These are phyloP conservation scores for Drosophila colorata DNA, from an alignment of 2,888 invertebrate genomes.

Conservation along the genomic window DNA sequence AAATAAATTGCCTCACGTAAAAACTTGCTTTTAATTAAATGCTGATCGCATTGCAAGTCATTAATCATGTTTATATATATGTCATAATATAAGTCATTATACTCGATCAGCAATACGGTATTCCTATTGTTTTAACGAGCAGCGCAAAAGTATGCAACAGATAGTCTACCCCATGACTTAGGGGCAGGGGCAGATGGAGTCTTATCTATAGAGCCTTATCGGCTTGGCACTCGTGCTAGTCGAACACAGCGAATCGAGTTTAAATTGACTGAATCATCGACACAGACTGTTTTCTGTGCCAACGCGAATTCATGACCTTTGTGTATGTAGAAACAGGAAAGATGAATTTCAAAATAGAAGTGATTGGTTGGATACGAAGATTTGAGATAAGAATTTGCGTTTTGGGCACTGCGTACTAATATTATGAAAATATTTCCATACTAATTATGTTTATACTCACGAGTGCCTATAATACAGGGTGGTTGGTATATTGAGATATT, in stretches of 20 bases:
- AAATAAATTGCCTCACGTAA: background rate
- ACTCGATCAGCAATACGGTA: background rate
- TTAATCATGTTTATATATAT: no score
- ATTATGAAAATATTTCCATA: no score
- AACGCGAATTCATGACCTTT: background rate
- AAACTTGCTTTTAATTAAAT: background rate
- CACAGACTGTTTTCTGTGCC: background rate
- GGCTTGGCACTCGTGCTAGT: background rate
- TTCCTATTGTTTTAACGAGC: background rate
- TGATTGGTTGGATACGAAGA: background rate
- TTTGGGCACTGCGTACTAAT: background rate
- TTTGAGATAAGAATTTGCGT: background rate
- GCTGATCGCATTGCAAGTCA: background rate
- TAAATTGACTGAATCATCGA: slow-evolving; percentile 11
- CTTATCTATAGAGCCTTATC: slow-evolving; percentile 6
- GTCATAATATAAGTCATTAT: background rate
- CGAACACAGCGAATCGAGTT: slow-evolving; percentile 1
- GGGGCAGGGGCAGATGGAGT: background rate
- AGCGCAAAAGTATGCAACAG: slow-evolving; percentile 44
- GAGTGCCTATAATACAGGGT: background rate
- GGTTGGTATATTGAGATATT: background rate
- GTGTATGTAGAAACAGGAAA: background rate
- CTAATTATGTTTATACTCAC: background rate
- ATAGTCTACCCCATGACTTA: background rate
- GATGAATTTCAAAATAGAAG: background rate